Evolutionary conservation across 2,888 invertebrate species (phyloP), one percentile per base, ranked within the genome.

Genomic region (Watsonalla binaria): DNA sequence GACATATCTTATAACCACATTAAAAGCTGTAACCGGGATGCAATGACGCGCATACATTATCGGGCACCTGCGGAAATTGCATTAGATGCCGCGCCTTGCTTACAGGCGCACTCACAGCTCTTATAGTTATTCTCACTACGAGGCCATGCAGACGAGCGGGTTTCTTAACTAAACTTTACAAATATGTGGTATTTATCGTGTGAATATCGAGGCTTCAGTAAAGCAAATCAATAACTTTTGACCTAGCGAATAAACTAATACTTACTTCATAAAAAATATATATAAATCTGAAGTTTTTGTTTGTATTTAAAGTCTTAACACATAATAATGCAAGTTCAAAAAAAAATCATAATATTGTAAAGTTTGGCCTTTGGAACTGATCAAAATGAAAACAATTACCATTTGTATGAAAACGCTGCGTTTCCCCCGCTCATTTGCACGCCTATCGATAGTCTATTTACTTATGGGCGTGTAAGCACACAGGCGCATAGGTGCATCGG

Each of bases 51-150:
- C 68, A 68, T 67, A 70, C 76, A 82, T 84, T 85, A 82, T 76
- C 77, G 69, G 64, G 74, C 79, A 83, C 84, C 79, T 80, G 76
- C 75, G 83, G 86, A 88, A 86, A 88, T 88, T 85, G 83, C 82
- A 86, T 88, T 87, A 86, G 82, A 79, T 79, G 77, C 80, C 82
- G 74, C 75, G 75, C 75, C 65, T 65, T 61, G 70, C 75, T 70
- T 67, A 60, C 63, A 58, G 62, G 65, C 71, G 66, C 68, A 66
- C 69, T 74, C 68, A 70, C 70, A 74, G 69, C 74, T 74, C 71
- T 68, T 71, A 72, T 76, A 76, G 74, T 72, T 74, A 69, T 70
- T 68, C 65, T 55, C 62, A 67, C 63, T 69, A 60, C 63, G 59
- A 64, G 66, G 62, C 68, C 65, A 61, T 57, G 52, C 63, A 77